Conservation (phyloP, 2,888 invertebrate genomes). For the Cordilura impudica region DNA sequence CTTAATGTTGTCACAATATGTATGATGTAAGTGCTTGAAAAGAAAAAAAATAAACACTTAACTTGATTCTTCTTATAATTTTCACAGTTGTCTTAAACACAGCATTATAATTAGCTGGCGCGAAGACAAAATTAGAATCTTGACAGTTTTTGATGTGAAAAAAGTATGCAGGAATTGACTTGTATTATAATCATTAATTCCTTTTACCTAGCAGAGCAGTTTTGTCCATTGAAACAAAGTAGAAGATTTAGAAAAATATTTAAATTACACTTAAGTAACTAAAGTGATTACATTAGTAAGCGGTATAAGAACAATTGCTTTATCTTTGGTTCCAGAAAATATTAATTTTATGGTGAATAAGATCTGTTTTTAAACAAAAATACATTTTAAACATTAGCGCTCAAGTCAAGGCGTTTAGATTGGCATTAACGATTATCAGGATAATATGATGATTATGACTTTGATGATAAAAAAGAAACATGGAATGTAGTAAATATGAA, state of each 20-base stretch:
- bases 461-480: neutral
- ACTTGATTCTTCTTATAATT: neutral
- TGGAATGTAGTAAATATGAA: neutral
- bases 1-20: conserved; percentile 60
- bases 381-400: no score
- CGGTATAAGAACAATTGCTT: no score
- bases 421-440: conserved; percentile 13
- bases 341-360: no score
- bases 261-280: no score
- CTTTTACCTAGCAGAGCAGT: no score
- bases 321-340: no score
- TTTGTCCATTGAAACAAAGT: no score
- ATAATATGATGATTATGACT: neutral
- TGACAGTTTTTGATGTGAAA: neutral
- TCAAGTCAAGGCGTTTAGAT: neutral
- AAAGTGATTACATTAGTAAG: no score
- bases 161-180: no score
- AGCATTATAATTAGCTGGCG: conserved; percentile 53
- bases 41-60: conserved; percentile 26
- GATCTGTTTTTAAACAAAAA: no score
- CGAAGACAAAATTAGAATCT: conserved; percentile 5
- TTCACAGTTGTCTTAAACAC: conserved; percentile 22
- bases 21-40: conserved; percentile 25
- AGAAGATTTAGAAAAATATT: no score
- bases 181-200: no score